Evolutionary conservation across 2,888 invertebrate species (phyloP).

Genomic region (Lasioglossum calceatum): DNA sequence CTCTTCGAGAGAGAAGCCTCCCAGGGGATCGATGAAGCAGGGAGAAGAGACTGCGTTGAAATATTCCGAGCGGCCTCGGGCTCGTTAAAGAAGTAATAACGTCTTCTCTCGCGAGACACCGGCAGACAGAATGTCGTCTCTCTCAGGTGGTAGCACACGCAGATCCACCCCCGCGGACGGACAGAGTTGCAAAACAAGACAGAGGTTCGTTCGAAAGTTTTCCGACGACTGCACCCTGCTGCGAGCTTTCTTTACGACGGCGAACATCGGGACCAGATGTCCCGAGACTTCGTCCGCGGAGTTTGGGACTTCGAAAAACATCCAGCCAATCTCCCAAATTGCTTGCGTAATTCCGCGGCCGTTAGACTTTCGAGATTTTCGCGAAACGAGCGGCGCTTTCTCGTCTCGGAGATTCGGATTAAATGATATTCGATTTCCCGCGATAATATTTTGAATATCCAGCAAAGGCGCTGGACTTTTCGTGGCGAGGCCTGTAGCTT

Average conservation of each 20-base stretch:
- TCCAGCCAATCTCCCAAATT: background rate
- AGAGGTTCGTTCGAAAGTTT: slow-evolving; percentile 1
- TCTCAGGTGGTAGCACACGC: background rate
- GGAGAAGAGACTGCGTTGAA: background rate
- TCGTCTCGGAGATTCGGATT: background rate
- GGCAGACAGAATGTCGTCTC: background rate
- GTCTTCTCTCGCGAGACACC: slow-evolving; percentile 15
- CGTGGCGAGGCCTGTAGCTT: background rate
- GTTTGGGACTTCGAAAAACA: background rate
- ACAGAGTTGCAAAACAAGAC: background rate
- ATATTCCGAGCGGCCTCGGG: background rate
- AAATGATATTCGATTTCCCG: background rate
- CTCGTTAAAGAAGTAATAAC: slow-evolving; percentile 27
- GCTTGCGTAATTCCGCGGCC: background rate
- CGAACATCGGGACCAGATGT: background rate
- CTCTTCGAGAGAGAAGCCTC: slow-evolving; percentile 6
- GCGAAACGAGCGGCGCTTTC: background rate
- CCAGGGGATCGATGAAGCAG: slow-evolving; percentile 22
- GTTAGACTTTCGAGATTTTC: background rate
- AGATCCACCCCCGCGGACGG: background rate
- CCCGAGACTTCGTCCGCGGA: background rate
- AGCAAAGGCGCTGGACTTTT: too few relatives aligned
- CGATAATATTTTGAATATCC: background rate
- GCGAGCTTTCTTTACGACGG: background rate
- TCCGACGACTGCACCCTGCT: background rate